These are phyloP conservation scores for Dolichopus griseipennis DNA, from an alignment of 2,888 invertebrate genomes.

Conservation along the genomic window DNA sequence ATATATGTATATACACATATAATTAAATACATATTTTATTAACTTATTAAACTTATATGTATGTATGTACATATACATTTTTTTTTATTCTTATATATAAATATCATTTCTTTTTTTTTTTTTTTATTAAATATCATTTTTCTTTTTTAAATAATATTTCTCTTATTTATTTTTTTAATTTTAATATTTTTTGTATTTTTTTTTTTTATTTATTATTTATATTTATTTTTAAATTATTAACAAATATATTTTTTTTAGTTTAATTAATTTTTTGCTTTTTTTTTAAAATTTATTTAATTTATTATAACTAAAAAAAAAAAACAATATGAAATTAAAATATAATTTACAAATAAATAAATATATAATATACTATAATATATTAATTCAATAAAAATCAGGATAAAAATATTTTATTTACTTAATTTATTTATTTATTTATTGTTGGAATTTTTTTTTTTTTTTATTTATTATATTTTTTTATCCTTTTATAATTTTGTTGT, in stretches of 20 bases:
- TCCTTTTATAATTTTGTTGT: neutral
- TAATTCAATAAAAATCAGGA: no score
- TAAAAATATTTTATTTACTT: neutral
- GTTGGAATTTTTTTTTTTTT: neutral
- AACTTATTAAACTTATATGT: neutral
- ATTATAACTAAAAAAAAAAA: neutral
- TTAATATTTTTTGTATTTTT: neutral
- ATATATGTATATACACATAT: neutral
- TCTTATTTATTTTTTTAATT: neutral
- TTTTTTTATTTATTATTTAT: neutral
- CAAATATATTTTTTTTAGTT: neutral
- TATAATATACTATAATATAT: no score
- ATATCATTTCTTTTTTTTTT: neutral
- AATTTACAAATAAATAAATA: neutral
- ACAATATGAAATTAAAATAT: neutral
- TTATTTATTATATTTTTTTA: neutral
- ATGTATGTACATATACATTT: neutral
- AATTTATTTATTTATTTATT: neutral
- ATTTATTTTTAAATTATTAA: neutral
- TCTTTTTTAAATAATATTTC: neutral
- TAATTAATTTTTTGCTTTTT: no score
- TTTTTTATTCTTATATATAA: neutral
- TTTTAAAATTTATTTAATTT: neutral
- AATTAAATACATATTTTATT: no score
- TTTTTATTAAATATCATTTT: neutral